phyloP scores from a whole-genome alignment of 2,113 vertebrate species.

The Australoheros scitulus region DNA sequence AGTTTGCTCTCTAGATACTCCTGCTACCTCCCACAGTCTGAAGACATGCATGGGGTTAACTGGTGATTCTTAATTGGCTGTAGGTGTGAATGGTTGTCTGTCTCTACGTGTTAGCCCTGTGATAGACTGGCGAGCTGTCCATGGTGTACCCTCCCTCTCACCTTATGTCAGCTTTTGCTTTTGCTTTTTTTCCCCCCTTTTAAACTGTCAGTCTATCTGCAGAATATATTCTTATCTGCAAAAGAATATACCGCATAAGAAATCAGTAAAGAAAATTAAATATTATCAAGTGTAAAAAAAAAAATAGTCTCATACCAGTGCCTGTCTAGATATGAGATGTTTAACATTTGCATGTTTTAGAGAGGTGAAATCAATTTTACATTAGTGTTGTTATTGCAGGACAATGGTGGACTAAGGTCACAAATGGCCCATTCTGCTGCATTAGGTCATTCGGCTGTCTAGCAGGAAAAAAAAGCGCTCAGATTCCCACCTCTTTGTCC shows the following conservation, averaged over 20 bases:
- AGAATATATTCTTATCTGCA: no score
- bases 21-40: not conserved
- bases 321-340: not conserved
- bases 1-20: not conserved
- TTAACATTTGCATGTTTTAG: conserved; percentile 10
- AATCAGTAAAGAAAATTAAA: not conserved
- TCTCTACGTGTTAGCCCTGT: not conserved
- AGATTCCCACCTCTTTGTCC: conserved; percentile 11
- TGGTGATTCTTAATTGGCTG: not conserved
- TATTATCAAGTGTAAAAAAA: not conserved
- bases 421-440: conserved; percentile 17
- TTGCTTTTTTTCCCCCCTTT: no score
- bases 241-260: not conserved
- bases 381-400: conserved; percentile 17
- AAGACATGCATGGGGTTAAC: not conserved
- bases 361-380: conserved; percentile 28
- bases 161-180: not conserved
- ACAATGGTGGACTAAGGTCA: conserved; percentile 18
- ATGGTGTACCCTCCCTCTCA: not conserved
- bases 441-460: conserved; percentile 24
- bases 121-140: not conserved
- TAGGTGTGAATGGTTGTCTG: not conserved
- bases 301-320: not conserved
- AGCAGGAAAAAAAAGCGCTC: not conserved
- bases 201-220: no score